phyloP scores from a whole-genome alignment of 2,888 invertebrate species.

The Acronicta psi region DNA sequence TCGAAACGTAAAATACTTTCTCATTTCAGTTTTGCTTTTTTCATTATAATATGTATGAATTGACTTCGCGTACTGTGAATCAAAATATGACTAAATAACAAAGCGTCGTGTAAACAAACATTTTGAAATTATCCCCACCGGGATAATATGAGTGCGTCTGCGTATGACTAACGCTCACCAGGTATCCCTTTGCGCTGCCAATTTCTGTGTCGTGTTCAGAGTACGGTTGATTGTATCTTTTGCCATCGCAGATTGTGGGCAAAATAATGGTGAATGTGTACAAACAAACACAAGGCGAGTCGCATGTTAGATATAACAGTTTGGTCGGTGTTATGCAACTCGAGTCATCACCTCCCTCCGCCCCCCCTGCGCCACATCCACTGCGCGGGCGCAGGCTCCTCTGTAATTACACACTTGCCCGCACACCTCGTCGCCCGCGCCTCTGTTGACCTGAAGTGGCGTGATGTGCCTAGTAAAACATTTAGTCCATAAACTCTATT shows the following conservation, averaged over 20 bases:
- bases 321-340: conserved; percentile 78
- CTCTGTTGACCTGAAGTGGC: conserved; percentile 51
- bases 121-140: neutral
- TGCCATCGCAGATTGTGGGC: conserved; percentile 66
- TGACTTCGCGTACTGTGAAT: conserved; percentile 5
- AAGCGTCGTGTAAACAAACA: neutral
- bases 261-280: conserved; percentile 75
- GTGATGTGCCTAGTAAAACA: conserved; percentile 48
- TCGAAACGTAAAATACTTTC: conserved; percentile 54
- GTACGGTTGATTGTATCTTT: conserved; percentile 67
- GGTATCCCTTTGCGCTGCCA: conserved; percentile 66
- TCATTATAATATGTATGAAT: conserved; percentile 18
- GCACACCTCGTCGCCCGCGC: conserved; percentile 53
- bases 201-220: conserved; percentile 66
- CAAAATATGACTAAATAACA: neutral
- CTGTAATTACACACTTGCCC: conserved; percentile 80
- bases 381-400: conserved; percentile 62
- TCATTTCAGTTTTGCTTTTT: conserved; percentile 50
- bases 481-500: conserved; percentile 16
- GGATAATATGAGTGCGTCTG: neutral
- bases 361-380: conserved; percentile 21
- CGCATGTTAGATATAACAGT: conserved; percentile 59
- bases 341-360: conserved; percentile 62
- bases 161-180: conserved; percentile 48
- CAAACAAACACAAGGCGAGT: conserved; percentile 70